These are phyloP conservation scores for Unio pictorum DNA, from an alignment of 2,888 invertebrate genomes.

Conservation along the genomic window DNA sequence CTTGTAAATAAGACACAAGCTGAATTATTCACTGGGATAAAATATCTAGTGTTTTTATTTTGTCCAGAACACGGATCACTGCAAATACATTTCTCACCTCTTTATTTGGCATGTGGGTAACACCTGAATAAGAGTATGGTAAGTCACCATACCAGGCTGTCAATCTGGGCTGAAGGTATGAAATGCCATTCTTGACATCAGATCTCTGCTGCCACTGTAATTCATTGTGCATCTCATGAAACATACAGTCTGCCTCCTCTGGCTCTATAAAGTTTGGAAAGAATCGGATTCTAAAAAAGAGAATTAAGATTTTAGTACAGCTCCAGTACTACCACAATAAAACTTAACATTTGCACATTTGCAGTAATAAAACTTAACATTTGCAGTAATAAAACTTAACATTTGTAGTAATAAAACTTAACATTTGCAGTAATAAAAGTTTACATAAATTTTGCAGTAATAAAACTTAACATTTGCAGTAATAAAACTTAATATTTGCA, in stretches of 20 bases:
- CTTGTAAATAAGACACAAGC: no score
- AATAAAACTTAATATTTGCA: neutral
- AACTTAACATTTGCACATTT: no score
- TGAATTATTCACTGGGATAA: no score
- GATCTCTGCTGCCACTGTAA: slow-evolving; percentile 66
- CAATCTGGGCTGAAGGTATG: slow-evolving; percentile 69
- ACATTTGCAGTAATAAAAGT: no score
- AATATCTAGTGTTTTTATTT: no score
- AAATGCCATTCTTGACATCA: slow-evolving; percentile 56
- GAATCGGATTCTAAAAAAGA: slow-evolving; percentile 53
- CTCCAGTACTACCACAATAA: neutral
- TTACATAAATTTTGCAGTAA: neutral
- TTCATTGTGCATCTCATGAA: slow-evolving; percentile 56
- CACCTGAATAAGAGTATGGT: slow-evolving; percentile 72
- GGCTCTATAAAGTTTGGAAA: slow-evolving; percentile 62
- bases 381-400: no score
- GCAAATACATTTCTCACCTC: slow-evolving; percentile 49
- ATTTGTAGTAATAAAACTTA: no score
- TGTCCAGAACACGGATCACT: no score
- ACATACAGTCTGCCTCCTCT: slow-evolving; percentile 53
- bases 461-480: slow-evolving; percentile 1
- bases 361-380: no score
- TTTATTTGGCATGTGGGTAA: slow-evolving; percentile 53
- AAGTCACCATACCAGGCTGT: slow-evolving; percentile 74
- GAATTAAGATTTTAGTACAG: neutral